A percentile compares a stretch with the other conserved stretches of the same genome.
These are phyloP conservation scores for Oncorhynchus masou DNA, from an alignment of 2,113 vertebrate species.

Conservation along the genomic window DNA sequence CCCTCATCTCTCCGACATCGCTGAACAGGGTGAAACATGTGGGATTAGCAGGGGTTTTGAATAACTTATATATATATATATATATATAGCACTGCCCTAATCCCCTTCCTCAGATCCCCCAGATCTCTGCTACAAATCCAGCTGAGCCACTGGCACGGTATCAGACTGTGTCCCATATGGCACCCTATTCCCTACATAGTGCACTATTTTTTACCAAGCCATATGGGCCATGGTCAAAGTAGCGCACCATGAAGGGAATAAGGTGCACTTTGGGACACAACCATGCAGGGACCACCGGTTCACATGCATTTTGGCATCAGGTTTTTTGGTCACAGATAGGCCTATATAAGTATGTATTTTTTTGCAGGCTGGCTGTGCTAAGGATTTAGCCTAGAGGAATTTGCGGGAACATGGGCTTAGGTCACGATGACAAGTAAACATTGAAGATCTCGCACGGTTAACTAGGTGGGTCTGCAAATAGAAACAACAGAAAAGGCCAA, in stretches of 20 bases:
- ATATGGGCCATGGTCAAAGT: too few relatives aligned
- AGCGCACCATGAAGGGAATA: too few relatives aligned
- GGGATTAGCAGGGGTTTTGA: conserved; percentile 32
- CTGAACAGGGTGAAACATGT: conserved; percentile 14
- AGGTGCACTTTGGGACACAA: too few relatives aligned
- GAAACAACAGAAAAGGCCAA: background rate
- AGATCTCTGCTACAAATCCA: conserved; percentile 39
- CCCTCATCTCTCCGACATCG: background rate
- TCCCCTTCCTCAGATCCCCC: conserved; percentile 31
- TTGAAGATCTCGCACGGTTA: conserved; percentile 17
- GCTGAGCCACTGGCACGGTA: conserved; percentile 2
- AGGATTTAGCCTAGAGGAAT: background rate
- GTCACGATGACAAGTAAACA: conserved; percentile 7
- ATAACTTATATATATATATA: background rate
- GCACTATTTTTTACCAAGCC: too few relatives aligned
- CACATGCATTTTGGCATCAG: background rate
- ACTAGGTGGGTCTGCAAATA: background rate
- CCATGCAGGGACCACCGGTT: too few relatives aligned
- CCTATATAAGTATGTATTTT: background rate
- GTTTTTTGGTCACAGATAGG: background rate
- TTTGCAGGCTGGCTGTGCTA: background rate
- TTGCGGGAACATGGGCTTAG: background rate
- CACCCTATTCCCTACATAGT: too few relatives aligned
- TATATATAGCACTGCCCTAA: conserved; percentile 9
- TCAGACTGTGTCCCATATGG: background rate